These are phyloP conservation scores for Helicoverpa zea DNA, from an alignment of 1,140 invertebrate species.

Conservation along the genomic window DNA sequence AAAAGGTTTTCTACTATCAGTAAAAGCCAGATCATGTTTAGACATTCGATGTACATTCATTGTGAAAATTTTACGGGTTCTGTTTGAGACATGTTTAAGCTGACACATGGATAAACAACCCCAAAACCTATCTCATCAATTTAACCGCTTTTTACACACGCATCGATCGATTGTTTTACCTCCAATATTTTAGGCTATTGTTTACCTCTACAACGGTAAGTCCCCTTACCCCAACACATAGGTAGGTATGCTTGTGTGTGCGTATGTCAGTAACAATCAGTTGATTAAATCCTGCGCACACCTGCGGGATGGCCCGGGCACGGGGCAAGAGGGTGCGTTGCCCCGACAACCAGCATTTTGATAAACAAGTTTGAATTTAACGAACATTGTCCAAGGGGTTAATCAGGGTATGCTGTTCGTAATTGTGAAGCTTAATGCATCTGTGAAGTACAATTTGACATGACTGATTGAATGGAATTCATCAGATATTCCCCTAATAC, in stretches of 20 bases:
- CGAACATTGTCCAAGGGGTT: slow-evolving; percentile 48
- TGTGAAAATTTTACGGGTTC: too few species aligned
- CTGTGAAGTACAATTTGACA: too few species aligned
- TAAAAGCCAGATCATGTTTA: not conserved
- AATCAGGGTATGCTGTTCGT: slow-evolving; percentile 15
- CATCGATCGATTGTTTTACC: slow-evolving; percentile 30
- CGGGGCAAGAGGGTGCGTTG: slow-evolving; percentile 66
- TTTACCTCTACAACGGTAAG: slow-evolving; percentile 39
- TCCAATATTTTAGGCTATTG: slow-evolving; percentile 36
- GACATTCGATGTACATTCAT: too few species aligned
- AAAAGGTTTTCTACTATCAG: not conserved
- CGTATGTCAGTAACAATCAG: slow-evolving; percentile 77
- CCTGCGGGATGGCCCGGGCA: slow-evolving; percentile 70
- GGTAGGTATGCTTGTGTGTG: slow-evolving; percentile 48
- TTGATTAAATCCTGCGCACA: slow-evolving; percentile 82
- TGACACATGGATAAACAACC: not conserved
- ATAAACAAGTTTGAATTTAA: slow-evolving; percentile 73
- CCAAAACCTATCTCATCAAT: not conserved
- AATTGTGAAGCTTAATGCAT: not conserved
- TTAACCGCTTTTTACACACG: not conserved
- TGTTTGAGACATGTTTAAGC: too few species aligned
- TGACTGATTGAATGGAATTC: too few species aligned
- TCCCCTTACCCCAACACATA: slow-evolving; percentile 42
- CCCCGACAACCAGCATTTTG: slow-evolving; percentile 66
- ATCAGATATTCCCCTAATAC: too few species aligned